Base-by-base conservation (phyloP, 53 echinoderm and acorn worm species). In the Astropecten irregularis region DNA sequence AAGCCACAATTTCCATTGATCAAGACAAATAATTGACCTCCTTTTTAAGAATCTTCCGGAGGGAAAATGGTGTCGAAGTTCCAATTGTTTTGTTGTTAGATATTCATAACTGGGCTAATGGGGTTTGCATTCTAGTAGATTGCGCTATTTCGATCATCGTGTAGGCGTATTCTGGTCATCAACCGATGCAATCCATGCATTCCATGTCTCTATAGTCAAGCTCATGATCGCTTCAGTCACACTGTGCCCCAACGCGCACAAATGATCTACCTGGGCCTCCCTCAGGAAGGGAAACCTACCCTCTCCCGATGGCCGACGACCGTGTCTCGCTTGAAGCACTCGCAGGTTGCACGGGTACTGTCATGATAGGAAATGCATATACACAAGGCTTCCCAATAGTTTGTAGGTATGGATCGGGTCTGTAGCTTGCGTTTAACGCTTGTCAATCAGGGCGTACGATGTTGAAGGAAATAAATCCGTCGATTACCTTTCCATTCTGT, bases 401-500 rank as follows among this genome's bases (percentile, higher is more conserved):
- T 21, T 14, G 77, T 58, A 20, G 61, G 23, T 77, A 77, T 79
- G 40, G 79, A 79, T 79, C 56, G 79, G 79, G 33, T 33, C 28
- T 46, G 44, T 69, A 40, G 69, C 83, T 68, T 36, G 56, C 72
- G 73, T 63, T 66, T 73, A 52, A 50, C 66, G 76, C 86, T 64
- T 85, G 86, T 76, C 86, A 85, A 85, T 85, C 86, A 85, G 65
- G 44, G 37, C 15, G 42, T 20, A 42, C 65, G 38, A 36, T 66
- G 52, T 19, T 31, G 0, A 37, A 71, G 74, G 74, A 85, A 85
- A 61, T 38, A 73, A 85, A 85, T 85, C 64, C 86, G 86, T 49
- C 86, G 66, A 65, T 79, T 79, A 79, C 62, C 48, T 60, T 79
- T 79, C 79, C 62, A 79, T 76, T 76, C 76, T 58, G 76, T 56